Percentiles rank a stretch among this genome's conserved stretches.
These are phyloP conservation scores for Punctoribates punctum DNA, from an alignment of 2,888 invertebrate species.

Conservation along the genomic window DNA sequence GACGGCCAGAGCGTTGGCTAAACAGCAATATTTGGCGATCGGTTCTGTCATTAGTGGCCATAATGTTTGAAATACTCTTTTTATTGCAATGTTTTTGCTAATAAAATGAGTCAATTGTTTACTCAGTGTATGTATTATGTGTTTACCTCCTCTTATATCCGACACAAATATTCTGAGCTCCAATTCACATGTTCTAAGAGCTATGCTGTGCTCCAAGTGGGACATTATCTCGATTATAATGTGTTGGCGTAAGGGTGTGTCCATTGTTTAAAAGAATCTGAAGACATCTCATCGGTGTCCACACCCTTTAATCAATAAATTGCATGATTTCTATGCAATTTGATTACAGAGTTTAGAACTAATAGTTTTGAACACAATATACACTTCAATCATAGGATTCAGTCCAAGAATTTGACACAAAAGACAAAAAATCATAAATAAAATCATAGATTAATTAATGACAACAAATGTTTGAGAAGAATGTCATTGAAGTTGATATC, in stretches of 20 bases:
- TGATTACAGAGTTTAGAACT: background rate
- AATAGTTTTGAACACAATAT: background rate
- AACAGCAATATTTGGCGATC: background rate
- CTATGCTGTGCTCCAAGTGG: background rate
- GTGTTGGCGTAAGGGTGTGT: conserved; percentile 22
- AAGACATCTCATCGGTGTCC: conserved; percentile 13
- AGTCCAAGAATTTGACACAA: background rate
- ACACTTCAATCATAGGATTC: background rate
- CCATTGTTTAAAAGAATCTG: background rate
- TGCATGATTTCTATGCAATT: conserved; percentile 31
- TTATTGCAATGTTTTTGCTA: conserved; percentile 26
- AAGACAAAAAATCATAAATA: no score
- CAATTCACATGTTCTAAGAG: background rate
- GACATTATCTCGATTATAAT: conserved; percentile 30
- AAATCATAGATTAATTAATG: background rate
- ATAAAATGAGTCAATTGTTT: conserved; percentile 9
- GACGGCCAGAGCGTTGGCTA: background rate
- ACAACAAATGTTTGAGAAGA: no score
- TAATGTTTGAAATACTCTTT: background rate
- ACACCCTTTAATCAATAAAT: conserved; percentile 35
- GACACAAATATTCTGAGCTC: background rate
- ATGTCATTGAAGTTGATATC: background rate
- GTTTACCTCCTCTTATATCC: background rate
- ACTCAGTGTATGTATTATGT: conserved; percentile 4
- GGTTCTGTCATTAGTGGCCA: background rate